phyloP scores from a whole-genome alignment of 2,888 invertebrate species.

The Parascotia fuliginaria region DNA sequence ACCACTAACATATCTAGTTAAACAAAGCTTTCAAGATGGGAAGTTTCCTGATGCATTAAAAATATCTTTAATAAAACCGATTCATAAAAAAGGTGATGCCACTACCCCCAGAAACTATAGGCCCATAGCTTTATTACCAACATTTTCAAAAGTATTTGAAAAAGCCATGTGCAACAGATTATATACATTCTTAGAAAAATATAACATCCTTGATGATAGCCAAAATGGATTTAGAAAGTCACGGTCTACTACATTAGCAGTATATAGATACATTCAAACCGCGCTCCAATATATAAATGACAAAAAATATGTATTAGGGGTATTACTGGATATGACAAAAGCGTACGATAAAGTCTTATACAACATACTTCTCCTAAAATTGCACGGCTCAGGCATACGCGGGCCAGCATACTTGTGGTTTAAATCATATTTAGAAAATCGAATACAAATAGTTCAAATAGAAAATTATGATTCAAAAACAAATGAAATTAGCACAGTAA shows the following conservation, averaged over 20 bases:
- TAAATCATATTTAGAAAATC: not conserved
- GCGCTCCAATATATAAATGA: not conserved
- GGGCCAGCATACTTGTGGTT: not conserved
- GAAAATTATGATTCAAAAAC: not conserved
- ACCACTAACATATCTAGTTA: not conserved
- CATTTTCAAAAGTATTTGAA: not conserved
- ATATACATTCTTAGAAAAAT: not conserved
- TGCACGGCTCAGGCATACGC: not conserved
- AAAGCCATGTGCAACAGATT: not conserved
- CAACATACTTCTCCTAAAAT: not conserved
- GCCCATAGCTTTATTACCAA: not conserved
- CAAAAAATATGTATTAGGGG: not conserved
- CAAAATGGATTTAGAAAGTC: conserved; percentile 2
- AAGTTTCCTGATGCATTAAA: not conserved
- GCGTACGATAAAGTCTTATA: not conserved
- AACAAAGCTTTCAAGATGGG: not conserved
- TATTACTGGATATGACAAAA: not conserved
- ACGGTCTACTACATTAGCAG: conserved; percentile 1
- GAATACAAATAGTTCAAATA: not conserved
- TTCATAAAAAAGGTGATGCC: not conserved
- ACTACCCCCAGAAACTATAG: not conserved
- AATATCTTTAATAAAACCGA: not conserved
- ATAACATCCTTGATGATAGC: not conserved
- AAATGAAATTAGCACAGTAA: not conserved
- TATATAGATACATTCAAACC: not conserved